These are phyloP conservation scores for Hyposmocoma kahamanoa DNA, from an alignment of 1,140 invertebrate species.

Conservation along the genomic window DNA sequence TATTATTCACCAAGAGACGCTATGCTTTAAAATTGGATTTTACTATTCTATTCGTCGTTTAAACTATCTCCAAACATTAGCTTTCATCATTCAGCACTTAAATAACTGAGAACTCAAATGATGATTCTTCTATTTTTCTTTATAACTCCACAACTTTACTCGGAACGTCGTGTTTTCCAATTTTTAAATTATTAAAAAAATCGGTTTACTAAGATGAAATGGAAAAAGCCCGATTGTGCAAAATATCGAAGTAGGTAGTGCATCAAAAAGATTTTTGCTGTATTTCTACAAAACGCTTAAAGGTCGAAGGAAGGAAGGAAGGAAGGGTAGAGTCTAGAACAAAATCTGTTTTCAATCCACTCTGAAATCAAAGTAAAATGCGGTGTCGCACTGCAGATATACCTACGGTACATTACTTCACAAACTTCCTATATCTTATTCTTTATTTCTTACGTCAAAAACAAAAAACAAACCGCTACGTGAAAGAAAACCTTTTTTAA, in stretches of 20 bases:
- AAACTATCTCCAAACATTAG: neutral
- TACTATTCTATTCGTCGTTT: conserved; percentile 9
- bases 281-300: neutral
- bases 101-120: neutral
- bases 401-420: conserved; percentile 13
- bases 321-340: neutral
- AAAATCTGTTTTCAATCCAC: conserved; percentile 8
- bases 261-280: neutral
- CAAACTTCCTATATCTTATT: no score
- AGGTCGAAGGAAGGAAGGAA: no score
- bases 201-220: neutral
- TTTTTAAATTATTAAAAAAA: neutral
- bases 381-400: conserved; percentile 63
- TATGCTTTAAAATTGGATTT: conserved; percentile 38
- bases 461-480: no score
- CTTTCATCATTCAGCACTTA: neutral
- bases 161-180: no score
- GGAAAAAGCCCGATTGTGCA: neutral
- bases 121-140: no score
- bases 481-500: no score
- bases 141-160: no score
- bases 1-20: conserved; percentile 41
- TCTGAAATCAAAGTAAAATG: conserved; percentile 56
- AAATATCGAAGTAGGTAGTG: neutral
- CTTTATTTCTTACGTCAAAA: no score